phyloP scores from a whole-genome alignment of 1,140 invertebrate species.

The Bombus breviceps region DNA sequence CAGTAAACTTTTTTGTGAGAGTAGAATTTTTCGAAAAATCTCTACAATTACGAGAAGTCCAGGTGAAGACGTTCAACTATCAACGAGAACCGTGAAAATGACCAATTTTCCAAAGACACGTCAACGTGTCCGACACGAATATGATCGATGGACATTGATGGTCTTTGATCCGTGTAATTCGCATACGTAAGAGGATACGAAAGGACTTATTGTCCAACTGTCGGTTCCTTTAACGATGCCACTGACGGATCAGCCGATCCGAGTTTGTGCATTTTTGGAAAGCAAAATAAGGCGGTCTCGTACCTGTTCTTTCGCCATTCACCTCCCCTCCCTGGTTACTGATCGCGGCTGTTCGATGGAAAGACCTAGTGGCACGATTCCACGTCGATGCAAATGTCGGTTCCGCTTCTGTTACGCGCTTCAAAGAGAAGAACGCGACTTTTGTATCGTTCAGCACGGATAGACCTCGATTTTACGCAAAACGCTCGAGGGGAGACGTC shows the following conservation, averaged over 20 bases:
- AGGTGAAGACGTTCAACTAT: neutral
- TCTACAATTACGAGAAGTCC: neutral
- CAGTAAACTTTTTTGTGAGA: neutral
- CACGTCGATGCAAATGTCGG: slow-evolving; percentile 45
- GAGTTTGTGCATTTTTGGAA: slow-evolving; percentile 65
- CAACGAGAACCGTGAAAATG: neutral
- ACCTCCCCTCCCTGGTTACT: neutral
- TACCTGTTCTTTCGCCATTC: slow-evolving; percentile 41
- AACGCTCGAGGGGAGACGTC: neutral
- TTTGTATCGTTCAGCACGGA: slow-evolving; percentile 30
- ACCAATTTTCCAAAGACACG: neutral
- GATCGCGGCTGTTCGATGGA: neutral
- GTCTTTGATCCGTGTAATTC: slow-evolving; percentile 75
- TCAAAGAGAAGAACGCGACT: slow-evolving; percentile 39
- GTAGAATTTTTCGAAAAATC: neutral
- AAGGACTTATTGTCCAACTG: slow-evolving; percentile 67
- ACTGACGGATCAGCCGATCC: slow-evolving; percentile 60
- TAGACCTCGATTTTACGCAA: neutral
- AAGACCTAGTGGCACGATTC: slow-evolving; percentile 13
- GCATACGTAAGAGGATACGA: slow-evolving; percentile 69
- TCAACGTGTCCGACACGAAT: slow-evolving; percentile 17
- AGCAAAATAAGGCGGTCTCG: slow-evolving; percentile 5
- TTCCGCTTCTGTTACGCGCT: slow-evolving; percentile 67
- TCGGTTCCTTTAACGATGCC: slow-evolving; percentile 59
- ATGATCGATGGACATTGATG: slow-evolving; percentile 74